Percentiles rank a stretch among this genome's conserved stretches.
Evolutionary conservation across 2,797 vertebrate species (phyloP).

Genomic region (Gallinago stenura): DNA sequence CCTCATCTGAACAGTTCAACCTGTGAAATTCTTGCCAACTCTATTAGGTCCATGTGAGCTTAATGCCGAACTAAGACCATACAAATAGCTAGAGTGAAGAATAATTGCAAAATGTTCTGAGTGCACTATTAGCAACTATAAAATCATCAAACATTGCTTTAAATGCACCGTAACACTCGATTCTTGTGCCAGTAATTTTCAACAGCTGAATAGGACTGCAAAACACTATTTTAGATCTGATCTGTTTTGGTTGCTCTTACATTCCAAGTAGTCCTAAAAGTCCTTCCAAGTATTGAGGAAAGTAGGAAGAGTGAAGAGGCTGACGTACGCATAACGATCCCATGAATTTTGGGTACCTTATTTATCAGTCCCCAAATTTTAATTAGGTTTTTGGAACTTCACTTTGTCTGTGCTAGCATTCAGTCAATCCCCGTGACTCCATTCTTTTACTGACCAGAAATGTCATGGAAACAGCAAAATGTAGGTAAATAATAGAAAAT

Average conservation of each 20-base stretch:
- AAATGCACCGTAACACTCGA: not conserved
- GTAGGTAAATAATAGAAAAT: not conserved
- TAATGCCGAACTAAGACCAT: not conserved
- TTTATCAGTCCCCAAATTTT: not conserved
- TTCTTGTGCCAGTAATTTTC: not conserved
- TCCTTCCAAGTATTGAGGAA: not conserved
- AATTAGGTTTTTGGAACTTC: not conserved
- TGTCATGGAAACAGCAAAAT: not conserved
- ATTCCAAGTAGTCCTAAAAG: not conserved
- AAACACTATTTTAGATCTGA: not conserved
- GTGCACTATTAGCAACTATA: not conserved
- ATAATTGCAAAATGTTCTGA: not conserved
- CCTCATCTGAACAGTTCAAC: conserved; percentile 3
- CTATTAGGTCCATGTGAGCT: not conserved
- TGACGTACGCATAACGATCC: not conserved
- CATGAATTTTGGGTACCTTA: not conserved
- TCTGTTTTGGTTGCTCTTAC: not conserved
- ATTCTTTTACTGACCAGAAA: not conserved
- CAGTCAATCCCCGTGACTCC: not conserved
- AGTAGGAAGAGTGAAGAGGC: not conserved
- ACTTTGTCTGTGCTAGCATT: not conserved
- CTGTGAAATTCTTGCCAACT: not conserved
- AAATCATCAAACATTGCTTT: not conserved
- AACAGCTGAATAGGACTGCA: not conserved
- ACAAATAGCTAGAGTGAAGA: not conserved